Percentiles rank a stretch among this genome's conserved stretches.
Conservation (phyloP, 2,888 invertebrate genomes). For the Lasioglossum leucozonium region DNA sequence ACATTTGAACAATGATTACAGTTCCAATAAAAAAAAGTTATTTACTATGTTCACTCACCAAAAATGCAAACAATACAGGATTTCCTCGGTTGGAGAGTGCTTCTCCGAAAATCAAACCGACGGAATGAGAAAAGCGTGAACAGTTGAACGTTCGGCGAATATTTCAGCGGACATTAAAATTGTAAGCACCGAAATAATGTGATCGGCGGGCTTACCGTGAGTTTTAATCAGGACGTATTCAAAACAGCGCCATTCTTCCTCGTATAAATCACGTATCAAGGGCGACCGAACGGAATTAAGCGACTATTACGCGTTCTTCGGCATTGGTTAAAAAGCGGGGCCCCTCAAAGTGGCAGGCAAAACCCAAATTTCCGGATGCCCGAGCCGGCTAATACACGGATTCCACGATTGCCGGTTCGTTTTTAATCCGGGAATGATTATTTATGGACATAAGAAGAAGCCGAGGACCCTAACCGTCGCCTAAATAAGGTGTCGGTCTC, state of each 20-base stretch:
- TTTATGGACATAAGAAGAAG: conserved; percentile 80
- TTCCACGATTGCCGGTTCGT: conserved; percentile 59
- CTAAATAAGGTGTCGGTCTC: conserved; percentile 71
- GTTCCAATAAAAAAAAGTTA: not conserved
- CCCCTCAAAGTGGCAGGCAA: conserved; percentile 57
- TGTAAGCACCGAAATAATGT: not conserved
- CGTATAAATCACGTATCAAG: conserved; percentile 33
- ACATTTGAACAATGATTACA: not conserved
- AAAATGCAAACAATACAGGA: not conserved
- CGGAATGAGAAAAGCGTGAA: not conserved
- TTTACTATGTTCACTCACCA: not conserved
- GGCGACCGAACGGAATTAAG: conserved; percentile 34
- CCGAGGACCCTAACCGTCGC: conserved; percentile 68
- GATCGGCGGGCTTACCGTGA: not conserved
- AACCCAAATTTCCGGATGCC: conserved; percentile 64
- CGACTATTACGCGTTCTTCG: conserved; percentile 37
- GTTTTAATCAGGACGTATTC: conserved; percentile 37
- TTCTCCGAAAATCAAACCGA: no score
- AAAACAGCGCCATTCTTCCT: not conserved
- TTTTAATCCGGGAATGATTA: conserved; percentile 80
- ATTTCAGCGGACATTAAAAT: conserved; percentile 12
- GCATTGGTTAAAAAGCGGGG: conserved; percentile 27
- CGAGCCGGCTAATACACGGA: conserved; percentile 44
- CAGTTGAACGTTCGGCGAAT: not conserved
- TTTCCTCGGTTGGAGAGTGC: not conserved